Conservation (phyloP, 2,888 invertebrate genomes). For the Trissolcus brochymenae region DNA sequence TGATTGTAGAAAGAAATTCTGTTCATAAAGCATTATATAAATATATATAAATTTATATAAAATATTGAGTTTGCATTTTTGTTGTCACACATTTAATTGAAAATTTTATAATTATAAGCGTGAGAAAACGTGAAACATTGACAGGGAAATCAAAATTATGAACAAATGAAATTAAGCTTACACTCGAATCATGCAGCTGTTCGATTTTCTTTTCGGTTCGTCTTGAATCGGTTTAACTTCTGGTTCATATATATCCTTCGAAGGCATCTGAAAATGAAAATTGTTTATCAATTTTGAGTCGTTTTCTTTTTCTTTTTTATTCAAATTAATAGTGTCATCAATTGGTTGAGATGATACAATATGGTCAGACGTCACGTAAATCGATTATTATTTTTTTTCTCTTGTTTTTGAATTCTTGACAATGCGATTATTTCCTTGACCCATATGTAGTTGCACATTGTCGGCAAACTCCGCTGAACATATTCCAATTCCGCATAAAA, state of each 20-base stretch:
- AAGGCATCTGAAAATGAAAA: conserved; percentile 50
- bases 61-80: too few relatives aligned
- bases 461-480: conserved; percentile 18
- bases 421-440: conserved; percentile 31
- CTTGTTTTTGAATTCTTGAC: conserved; percentile 18
- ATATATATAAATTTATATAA: too few relatives aligned
- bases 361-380: neutral
- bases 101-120: too few relatives aligned
- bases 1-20: too few relatives aligned
- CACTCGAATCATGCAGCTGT: conserved; percentile 48
- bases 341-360: neutral
- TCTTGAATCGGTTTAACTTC: conserved; percentile 30
- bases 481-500: conserved; percentile 24
- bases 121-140: too few relatives aligned
- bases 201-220: conserved; percentile 27
- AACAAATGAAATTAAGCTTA: conserved; percentile 45
- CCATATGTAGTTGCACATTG: conserved; percentile 16
- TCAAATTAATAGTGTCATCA: conserved; percentile 1
- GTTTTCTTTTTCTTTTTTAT: neutral
- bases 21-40: too few relatives aligned
- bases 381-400: conserved; percentile 8
- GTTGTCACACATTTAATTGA: too few relatives aligned
- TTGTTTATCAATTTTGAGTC: neutral
- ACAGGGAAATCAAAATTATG: neutral
- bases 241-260: conserved; percentile 37